Evolutionary conservation across 2,113 vertebrate species (phyloP).

Genomic region (Peromyscus polionotus): DNA sequence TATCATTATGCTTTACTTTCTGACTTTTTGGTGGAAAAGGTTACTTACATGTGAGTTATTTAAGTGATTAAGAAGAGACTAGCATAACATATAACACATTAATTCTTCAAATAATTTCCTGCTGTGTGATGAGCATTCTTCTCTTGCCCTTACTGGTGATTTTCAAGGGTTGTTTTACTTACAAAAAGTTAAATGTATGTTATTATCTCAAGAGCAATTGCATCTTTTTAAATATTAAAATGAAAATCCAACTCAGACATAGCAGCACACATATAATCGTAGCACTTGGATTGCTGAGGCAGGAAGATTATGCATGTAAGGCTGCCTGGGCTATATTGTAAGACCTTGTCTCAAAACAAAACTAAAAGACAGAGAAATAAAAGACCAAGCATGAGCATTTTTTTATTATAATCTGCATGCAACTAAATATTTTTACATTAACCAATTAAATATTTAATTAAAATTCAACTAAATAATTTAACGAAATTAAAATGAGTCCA

Average conservation of each 20-base stretch:
- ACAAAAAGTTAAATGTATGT: background rate
- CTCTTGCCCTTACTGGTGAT: background rate
- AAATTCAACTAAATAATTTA: background rate
- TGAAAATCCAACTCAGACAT: background rate
- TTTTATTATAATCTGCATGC: background rate
- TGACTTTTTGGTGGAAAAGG: background rate
- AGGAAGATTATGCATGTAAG: background rate
- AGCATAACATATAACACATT: background rate
- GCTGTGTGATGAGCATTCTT: background rate
- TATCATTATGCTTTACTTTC: background rate
- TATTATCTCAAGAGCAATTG: background rate
- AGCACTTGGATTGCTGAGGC: background rate
- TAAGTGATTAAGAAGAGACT: background rate
- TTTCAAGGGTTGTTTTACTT: background rate
- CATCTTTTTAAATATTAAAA: background rate
- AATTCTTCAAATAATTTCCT: background rate
- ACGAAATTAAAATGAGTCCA: background rate
- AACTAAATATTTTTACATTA: background rate
- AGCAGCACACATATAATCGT: background rate
- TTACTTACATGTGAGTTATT: background rate
- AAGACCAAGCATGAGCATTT: background rate
- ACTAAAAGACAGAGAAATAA: background rate
- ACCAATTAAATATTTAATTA: background rate
- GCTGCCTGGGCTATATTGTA: background rate
- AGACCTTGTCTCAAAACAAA: background rate